Base-by-base conservation (phyloP, 1,140 invertebrate genomes). In the Euwallacea similis region DNA sequence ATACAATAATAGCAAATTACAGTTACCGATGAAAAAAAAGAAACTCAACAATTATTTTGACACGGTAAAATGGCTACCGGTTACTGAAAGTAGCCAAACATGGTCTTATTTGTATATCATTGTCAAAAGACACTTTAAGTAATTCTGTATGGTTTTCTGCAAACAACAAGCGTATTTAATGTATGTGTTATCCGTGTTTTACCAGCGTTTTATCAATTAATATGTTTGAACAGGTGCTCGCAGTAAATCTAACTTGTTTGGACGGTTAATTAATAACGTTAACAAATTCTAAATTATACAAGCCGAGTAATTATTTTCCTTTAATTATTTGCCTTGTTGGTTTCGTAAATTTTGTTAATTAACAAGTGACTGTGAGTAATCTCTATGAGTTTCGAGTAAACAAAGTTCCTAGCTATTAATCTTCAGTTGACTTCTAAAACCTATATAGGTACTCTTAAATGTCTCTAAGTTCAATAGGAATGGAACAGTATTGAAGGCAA, bases 211-310 rank as follows among this genome's bases (percentile, higher is more conserved):
- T 71, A 71, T 71, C 69, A 71, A 71, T 71, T 71, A 71, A 71
- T 71, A 71, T 71, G 69, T 71, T 71, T 71, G 41, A 71, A 71
- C 69, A 71, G 69, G 69, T 71, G 69, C 69, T 50, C 42, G 63
- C 63, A 71, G 69, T 71, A 71, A 71, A 71, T 71, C 69, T 58
- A 47, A 54, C 69, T 71, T 71, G 69, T 71, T 71, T 71, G 69
- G 69, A 71, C 55, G 33, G 62, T 71, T 71, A 71, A 71, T 71
- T 71, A 71, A 71, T 71, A 71, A 71, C 62, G 69, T 71, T 71
- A 71, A 66, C 69, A 71, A 71, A 71, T 71, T 61, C 62, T 60
- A 61, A 71, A 71, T 71, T 65, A 61, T 66, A 50, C 62, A 58
- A 59, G 62, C 44, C 47, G 43, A 46, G 41, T 65, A 70, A 70